Conservation (phyloP, 2,888 invertebrate genomes). For the Drosophila algonquin region DNA sequence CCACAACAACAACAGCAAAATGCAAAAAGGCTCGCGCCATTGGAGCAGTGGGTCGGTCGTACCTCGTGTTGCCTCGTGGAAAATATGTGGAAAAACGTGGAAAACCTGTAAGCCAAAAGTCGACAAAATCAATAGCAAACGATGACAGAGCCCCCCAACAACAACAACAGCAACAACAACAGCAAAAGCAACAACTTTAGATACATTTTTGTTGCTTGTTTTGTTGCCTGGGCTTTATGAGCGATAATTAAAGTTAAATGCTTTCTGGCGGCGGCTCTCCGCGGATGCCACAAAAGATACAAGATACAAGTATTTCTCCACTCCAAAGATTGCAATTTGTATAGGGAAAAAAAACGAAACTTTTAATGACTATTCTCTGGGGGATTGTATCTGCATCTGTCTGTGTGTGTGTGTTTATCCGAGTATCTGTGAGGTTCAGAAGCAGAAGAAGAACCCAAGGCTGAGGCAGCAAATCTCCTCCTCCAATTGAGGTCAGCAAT, state of each 20-base stretch:
- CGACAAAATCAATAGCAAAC: slow-evolving; percentile 57
- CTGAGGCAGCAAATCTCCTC: slow-evolving; percentile 6
- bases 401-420: not conserved
- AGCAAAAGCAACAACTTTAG: not conserved
- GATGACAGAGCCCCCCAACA: slow-evolving; percentile 40
- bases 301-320: slow-evolving; percentile 10
- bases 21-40: slow-evolving; percentile 52
- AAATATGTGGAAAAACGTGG: slow-evolving; percentile 64
- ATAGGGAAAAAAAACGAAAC: slow-evolving; percentile 42
- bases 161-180: slow-evolving; percentile 4
- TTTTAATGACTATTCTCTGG: slow-evolving; percentile 46
- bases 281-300: slow-evolving; percentile 30
- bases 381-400: slow-evolving; percentile 1
- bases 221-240: slow-evolving; percentile 54
- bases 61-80: slow-evolving; percentile 2
- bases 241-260: slow-evolving; percentile 73
- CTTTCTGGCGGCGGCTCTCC: slow-evolving; percentile 33
- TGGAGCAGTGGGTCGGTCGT: slow-evolving; percentile 71
- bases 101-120: slow-evolving; percentile 65
- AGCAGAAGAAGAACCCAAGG: not conserved
- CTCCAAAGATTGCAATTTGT: slow-evolving; percentile 35
- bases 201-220: slow-evolving; percentile 39
- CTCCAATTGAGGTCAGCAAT: not conserved
- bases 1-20: slow-evolving; percentile 2
- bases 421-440: not conserved